phyloP scores from a whole-genome alignment of 2,797 vertebrate species.

The Artibeus lituratus region DNA sequence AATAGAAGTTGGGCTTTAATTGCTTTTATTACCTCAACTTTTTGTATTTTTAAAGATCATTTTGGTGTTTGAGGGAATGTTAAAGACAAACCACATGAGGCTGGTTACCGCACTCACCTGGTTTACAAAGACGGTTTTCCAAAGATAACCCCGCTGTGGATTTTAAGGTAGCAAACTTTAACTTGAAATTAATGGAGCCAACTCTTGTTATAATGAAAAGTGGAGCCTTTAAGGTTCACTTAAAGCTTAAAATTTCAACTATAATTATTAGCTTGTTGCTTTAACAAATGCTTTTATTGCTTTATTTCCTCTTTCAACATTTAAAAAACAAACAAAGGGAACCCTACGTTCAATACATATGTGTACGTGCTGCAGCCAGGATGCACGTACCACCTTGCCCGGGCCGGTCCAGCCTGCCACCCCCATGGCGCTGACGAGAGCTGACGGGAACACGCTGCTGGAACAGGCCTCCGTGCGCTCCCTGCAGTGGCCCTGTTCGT shows the following conservation, averaged over 20 bases:
- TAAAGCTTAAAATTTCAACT: background rate
- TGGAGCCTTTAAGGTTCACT: background rate
- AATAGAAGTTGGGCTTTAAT: background rate
- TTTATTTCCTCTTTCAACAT: background rate
- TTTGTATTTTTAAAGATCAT: background rate
- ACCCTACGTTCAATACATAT: accelerated
- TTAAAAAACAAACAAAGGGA: background rate
- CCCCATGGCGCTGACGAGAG: background rate
- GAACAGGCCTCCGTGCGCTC: background rate
- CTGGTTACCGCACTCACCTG: background rate
- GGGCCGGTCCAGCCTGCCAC: background rate
- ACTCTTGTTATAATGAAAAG: background rate
- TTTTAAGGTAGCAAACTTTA: background rate
- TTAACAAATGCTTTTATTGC: background rate
- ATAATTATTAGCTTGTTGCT: background rate
- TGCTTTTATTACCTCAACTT: constrained; percentile 6
- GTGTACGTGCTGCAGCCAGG: background rate
- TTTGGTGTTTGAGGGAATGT: background rate
- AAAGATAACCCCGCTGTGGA: background rate
- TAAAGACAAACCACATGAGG: background rate
- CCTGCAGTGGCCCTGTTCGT: background rate
- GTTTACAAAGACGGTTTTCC: background rate
- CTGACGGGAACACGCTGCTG: background rate
- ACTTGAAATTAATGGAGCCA: background rate
- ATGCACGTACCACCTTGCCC: background rate